A percentile compares a stretch with the other conserved stretches of the same genome.
These are phyloP conservation scores for Alosa sapidissima DNA, from an alignment of 2,797 vertebrate genomes.

Conservation along the genomic window DNA sequence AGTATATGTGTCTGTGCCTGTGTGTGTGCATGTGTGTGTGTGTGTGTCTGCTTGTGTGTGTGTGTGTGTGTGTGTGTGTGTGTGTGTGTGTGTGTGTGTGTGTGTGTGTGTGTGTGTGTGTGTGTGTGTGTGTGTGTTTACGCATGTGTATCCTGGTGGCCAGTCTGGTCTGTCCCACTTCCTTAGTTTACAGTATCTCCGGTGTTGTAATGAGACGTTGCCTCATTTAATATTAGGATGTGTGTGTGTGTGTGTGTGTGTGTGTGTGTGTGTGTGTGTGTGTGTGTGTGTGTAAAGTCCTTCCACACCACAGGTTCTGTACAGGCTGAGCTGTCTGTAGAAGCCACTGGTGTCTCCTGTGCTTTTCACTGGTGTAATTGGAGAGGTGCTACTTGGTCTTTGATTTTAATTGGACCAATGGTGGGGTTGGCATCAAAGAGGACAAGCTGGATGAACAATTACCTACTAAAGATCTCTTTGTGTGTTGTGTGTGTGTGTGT, in stretches of 20 bases:
- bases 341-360: not conserved
- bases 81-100: slow-evolving; percentile 16
- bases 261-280: too few relatives aligned
- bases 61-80: slow-evolving; percentile 9
- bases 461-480: slow-evolving; percentile 49
- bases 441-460: slow-evolving; percentile 48
- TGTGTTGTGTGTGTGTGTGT: not conserved
- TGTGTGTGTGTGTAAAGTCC: not conserved
- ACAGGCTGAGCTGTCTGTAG: too few relatives aligned
- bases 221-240: slow-evolving; percentile 30
- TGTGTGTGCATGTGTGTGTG: slow-evolving; percentile 27
- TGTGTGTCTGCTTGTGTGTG: not conserved
- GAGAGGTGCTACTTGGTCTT: slow-evolving; percentile 47
- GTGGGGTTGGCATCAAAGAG: slow-evolving; percentile 42
- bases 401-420: slow-evolving; percentile 47
- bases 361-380: slow-evolving; percentile 40
- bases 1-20: slow-evolving; percentile 21
- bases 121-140: slow-evolving; percentile 11
- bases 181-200: slow-evolving; percentile 35
- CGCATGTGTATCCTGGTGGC: not conserved
- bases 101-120: not conserved
- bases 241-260: not conserved
- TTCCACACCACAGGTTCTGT: too few relatives aligned
- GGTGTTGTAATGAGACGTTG: slow-evolving; percentile 26
- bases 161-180: slow-evolving; percentile 30